Evolutionary conservation across 2,888 invertebrate genomes (phyloP), one percentile per base, ranked within the genome.

Genomic region (Caenorhabditis parvicauda): DNA sequence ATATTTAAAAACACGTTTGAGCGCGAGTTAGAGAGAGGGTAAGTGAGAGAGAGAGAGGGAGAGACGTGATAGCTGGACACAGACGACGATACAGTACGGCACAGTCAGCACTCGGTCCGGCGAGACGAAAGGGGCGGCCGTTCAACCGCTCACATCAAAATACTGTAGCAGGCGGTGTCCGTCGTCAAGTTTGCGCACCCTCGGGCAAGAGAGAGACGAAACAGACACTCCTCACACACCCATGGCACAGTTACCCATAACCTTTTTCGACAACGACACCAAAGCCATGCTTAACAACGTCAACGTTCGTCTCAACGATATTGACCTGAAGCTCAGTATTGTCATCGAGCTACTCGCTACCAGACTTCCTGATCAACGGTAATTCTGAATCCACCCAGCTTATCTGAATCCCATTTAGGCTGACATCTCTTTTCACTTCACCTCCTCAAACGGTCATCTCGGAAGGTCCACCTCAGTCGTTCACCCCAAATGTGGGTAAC

Each of bases 241-340:
- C 47, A 70, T 70, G 70, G 63, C 70, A 19, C 67, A 67, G 49
- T 59, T 70, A 47, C 67, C 64, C 5, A 17, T 70, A 19, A 54
- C 67, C 24, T 70, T 74, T 60, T 59, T 76, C 41, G 77, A 77
- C 45, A 59, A 70, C 25, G 77, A 79, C 38, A 67, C 72, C 14
- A 75, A 75, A 53, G 48, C 67, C 2, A 63, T 77, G 44, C 56
- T 80, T 27, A 76, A 66, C 47, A 66, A 67, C 14, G 67, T 80
- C 51, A 74, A 68, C 57, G 60, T 65, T 0, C 67, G 76, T 14
- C 54, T 80, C 22, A 75, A 75, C 47, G 79, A 79, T 43, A 75
- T 80, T 52, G 80, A 80, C 55, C 66, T 74, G 22, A 79, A 79
- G 57, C 54, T 79, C 55, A 62, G 64, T 27, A 64, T 77, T 35